Conservation (phyloP, 53 echinoderm and acorn worm genomes). For the Crossaster papposus region DNA sequence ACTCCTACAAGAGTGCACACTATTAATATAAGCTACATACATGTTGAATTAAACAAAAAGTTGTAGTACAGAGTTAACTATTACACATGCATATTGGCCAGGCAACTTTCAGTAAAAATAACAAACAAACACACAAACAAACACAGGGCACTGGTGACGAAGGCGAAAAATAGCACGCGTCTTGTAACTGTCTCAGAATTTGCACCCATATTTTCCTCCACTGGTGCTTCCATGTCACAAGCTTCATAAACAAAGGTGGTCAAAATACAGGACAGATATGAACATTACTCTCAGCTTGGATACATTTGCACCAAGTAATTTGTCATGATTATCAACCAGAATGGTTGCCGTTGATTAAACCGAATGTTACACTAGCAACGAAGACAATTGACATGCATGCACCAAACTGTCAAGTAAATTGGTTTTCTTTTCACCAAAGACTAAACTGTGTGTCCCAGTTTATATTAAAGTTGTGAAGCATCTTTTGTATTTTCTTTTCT, state of each 20-base stretch:
- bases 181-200: neutral
- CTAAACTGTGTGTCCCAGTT: no score
- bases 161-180: neutral
- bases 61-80: no score
- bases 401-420: no score
- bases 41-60: no score
- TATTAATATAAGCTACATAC: neutral
- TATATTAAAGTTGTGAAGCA: no score
- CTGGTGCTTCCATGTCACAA: neutral
- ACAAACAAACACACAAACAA: neutral
- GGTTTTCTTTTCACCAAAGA: no score
- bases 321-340: no score
- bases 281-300: neutral
- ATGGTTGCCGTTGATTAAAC: no score
- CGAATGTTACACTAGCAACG: no score
- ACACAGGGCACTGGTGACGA: neutral
- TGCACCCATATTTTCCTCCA: conserved; percentile 8
- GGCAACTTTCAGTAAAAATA: neutral
- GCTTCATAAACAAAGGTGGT: neutral
- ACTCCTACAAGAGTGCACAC: neutral
- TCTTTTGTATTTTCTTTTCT: neutral
- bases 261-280: neutral
- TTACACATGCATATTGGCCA: neutral
- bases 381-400: no score
- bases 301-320: no score